These are phyloP conservation scores for Listronotus bonariensis DNA, from an alignment of 1,140 invertebrate genomes.

Conservation along the genomic window DNA sequence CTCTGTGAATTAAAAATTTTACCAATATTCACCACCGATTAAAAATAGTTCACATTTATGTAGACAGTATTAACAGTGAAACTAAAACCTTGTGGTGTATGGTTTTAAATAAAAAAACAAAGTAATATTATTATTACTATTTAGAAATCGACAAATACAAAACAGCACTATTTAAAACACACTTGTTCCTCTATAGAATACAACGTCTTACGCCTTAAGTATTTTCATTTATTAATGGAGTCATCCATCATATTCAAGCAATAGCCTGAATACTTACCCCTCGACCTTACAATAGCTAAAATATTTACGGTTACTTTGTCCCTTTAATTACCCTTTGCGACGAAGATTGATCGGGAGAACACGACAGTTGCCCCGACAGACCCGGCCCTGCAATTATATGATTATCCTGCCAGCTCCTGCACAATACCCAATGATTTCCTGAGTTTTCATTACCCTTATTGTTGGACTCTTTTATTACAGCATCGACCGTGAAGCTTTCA, in stretches of 20 bases:
- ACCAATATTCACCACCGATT: too few relatives aligned
- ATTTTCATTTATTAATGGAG: slow-evolving; percentile 12
- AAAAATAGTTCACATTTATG: too few relatives aligned
- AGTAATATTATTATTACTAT: too few relatives aligned
- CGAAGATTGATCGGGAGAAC: slow-evolving; percentile 45
- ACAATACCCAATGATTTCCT: slow-evolving; percentile 52
- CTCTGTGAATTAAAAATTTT: too few relatives aligned
- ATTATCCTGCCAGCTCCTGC: slow-evolving; percentile 46
- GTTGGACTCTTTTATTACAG: slow-evolving; percentile 45
- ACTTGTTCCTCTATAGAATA: not conserved
- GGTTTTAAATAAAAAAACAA: too few relatives aligned
- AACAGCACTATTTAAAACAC: not conserved
- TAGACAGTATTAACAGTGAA: too few relatives aligned
- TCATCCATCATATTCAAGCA: slow-evolving; percentile 22
- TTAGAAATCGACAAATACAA: too few relatives aligned
- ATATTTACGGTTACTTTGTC: slow-evolving; percentile 40
- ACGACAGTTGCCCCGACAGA: slow-evolving; percentile 39
- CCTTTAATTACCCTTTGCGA: slow-evolving; percentile 42
- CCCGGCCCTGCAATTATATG: slow-evolving; percentile 48
- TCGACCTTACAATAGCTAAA: slow-evolving; percentile 31
- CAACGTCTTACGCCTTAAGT: slow-evolving; percentile 2
- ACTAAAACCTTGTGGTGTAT: too few relatives aligned
- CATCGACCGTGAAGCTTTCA: slow-evolving; percentile 5
- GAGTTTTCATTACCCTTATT: slow-evolving; percentile 53
- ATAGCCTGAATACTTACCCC: not conserved